Evolutionary conservation across 2,113 vertebrate species (phyloP).

Genomic region (Gambusia holbrooki): DNA sequence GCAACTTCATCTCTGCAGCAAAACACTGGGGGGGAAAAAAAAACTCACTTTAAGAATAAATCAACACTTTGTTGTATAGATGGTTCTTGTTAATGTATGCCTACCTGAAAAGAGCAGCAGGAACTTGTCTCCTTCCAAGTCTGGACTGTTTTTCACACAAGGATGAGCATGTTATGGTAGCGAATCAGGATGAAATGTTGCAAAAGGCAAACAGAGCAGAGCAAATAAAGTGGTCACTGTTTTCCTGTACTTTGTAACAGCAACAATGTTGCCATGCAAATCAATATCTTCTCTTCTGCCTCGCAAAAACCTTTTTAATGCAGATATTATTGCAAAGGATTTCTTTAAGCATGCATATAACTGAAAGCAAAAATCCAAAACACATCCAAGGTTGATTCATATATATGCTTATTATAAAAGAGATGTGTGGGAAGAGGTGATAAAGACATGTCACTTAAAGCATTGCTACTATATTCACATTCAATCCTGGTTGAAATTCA

Average conservation of each 20-base stretch:
- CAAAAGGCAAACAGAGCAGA: slow-evolving; percentile 63
- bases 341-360: neutral
- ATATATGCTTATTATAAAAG: neutral
- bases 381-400: neutral
- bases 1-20: slow-evolving; percentile 57
- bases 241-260: slow-evolving; percentile 31
- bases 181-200: slow-evolving; percentile 56
- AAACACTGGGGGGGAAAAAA: neutral
- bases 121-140: neutral
- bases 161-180: slow-evolving; percentile 13
- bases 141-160: slow-evolving; percentile 8
- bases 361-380: neutral
- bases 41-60: slow-evolving; percentile 1
- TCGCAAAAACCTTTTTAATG: neutral
- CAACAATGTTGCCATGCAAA: slow-evolving; percentile 18
- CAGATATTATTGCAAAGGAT: neutral
- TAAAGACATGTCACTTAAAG: neutral
- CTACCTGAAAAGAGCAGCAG: slow-evolving; percentile 39
- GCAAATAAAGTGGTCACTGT: slow-evolving; percentile 50
- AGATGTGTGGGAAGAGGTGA: neutral
- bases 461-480: neutral
- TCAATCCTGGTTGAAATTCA: neutral
- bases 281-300: slow-evolving; percentile 21
- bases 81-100: neutral
- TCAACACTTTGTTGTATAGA: neutral